Evolutionary conservation across 2,888 invertebrate genomes (phyloP).

Genomic region (Sarcophaga caerulescens): DNA sequence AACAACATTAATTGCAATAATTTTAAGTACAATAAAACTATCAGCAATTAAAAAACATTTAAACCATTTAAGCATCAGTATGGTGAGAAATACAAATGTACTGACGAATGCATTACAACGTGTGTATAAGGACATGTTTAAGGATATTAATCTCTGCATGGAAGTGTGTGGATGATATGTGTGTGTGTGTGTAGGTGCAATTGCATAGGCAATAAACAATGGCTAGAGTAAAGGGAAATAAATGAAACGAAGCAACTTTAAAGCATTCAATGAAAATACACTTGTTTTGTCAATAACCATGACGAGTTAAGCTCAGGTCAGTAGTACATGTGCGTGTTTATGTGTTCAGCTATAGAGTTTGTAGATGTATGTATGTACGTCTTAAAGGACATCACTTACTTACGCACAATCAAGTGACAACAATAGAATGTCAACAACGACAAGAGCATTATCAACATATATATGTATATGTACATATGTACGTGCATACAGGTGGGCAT

Average conservation of each 20-base stretch:
- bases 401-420: conserved; percentile 49
- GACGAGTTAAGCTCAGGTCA: neutral
- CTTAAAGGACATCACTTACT: conserved; percentile 39
- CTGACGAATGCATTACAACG: conserved; percentile 3
- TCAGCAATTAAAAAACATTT: conserved; percentile 55
- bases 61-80: conserved; percentile 40
- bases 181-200: neutral
- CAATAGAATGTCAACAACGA: conserved; percentile 19
- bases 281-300: conserved; percentile 39
- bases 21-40: conserved; percentile 48
- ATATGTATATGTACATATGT: neutral
- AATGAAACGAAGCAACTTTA: neutral
- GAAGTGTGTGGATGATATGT: neutral
- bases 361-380: neutral
- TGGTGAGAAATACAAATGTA: conserved; percentile 23
- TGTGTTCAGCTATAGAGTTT: neutral
- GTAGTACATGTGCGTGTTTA: neutral
- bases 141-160: neutral
- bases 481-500: neutral
- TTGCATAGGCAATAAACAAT: conserved; percentile 11
- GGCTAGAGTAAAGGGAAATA: neutral
- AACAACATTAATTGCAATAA: conserved; percentile 43
- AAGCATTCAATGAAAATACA: conserved; percentile 46
- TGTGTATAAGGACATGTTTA: neutral
- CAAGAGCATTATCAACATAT: neutral